phyloP scores from a whole-genome alignment of 2,797 vertebrate species.

The Esox lucius region DNA sequence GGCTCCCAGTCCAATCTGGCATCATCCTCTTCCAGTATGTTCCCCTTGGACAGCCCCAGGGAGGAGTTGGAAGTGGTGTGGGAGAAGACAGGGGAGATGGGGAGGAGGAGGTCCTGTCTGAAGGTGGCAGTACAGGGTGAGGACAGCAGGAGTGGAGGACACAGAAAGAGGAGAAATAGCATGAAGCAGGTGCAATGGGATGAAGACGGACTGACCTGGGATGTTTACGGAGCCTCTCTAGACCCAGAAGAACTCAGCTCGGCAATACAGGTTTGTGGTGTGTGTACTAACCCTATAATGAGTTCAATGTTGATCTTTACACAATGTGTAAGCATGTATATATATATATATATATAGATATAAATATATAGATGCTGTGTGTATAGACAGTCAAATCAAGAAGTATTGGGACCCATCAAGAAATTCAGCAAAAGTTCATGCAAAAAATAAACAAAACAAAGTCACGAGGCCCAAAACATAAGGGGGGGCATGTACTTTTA shows the following conservation, averaged over 20 bases:
- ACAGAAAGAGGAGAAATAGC: slow-evolving; percentile 71
- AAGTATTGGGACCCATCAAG: too few species aligned
- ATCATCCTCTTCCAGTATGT: slow-evolving; percentile 42
- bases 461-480: too few species aligned
- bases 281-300: background rate
- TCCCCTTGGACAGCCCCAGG: slow-evolving; percentile 21
- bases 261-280: slow-evolving; percentile 75
- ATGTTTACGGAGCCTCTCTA: slow-evolving; percentile 88
- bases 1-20: slow-evolving; percentile 69
- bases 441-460: too few species aligned
- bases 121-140: slow-evolving; percentile 41
- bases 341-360: too few species aligned
- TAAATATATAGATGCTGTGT: too few species aligned
- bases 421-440: too few species aligned
- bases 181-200: slow-evolving; percentile 96
- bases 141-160: slow-evolving; percentile 31
- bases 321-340: too few species aligned
- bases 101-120: slow-evolving; percentile 59
- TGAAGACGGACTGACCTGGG: slow-evolving; percentile 94
- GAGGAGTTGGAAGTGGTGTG: slow-evolving; percentile 36
- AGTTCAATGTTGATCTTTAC: background rate
- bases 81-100: slow-evolving; percentile 21
- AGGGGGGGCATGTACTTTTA: too few species aligned
- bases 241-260: slow-evolving; percentile 86
- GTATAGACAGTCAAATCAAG: too few species aligned